Evolutionary conservation across 2,113 vertebrate species (phyloP), one percentile per base, ranked within the genome.

Genomic region (Saguinus midas): DNA sequence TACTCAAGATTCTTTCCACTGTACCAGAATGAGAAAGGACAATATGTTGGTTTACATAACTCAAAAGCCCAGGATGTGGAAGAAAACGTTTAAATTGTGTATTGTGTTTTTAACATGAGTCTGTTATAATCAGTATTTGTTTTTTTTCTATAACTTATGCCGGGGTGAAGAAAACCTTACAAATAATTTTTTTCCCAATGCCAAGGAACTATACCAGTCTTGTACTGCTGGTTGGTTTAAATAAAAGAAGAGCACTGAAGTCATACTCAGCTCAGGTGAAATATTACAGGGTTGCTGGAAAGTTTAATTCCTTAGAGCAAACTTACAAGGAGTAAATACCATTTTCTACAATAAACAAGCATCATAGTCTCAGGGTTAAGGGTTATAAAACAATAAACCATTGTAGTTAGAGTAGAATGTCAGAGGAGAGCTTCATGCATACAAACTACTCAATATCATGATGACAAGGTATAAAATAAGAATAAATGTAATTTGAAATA

Each of bases 301-400:
- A 97, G 95, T 97, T 97, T 94, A 96, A 96, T 96, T 97, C 95
- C 92, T 96, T 90, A 17, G 97, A 95, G 96, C 87, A 94, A 97
- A 97, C 87, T 90, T 94, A 90, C 57, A 90, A 79, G 92, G 94
- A 95, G 94, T 97, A 97, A 97, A 94, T 97, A 96, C 52, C 96
- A 94, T 97, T 97, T 97, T 96, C 97, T 75, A 94, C 80, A 94
- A 90, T 97, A 95, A 97, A 94, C 92, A 96, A 94, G 86, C 97
- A 91, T 95, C 88, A 95, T 43, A 95, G 91, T 97, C 90, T 97
- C 96, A 97, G 97, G 97, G 96, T 97, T 97, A 98, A 97, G 96
- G 82, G 95, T 95, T 97, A 92, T 97, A 97, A 97, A 97, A 93
- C 96, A 97, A 95, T 97, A 97, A 97, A 97, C 79, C 45, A 97